Conservation (phyloP, 1,140 invertebrate species). For the Diprion similis region DNA sequence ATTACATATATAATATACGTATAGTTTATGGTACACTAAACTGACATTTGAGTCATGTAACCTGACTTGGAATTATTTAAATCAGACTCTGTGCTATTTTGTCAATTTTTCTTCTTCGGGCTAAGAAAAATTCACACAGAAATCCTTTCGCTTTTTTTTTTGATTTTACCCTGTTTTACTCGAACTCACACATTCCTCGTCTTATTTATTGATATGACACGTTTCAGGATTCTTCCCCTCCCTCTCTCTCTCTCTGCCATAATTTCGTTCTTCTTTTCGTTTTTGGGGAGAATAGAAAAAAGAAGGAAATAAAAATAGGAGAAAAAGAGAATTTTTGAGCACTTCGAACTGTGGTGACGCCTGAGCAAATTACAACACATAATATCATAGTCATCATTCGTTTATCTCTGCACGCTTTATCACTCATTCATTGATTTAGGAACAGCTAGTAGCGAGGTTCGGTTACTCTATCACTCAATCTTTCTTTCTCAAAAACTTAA, state of each 20-base stretch:
- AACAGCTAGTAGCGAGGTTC: slow-evolving; percentile 62
- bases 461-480: slow-evolving; percentile 62
- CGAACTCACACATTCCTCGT: too few relatives aligned
- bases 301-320: neutral
- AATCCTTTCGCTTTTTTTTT: too few relatives aligned
- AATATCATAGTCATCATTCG: slow-evolving; percentile 2
- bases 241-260: neutral
- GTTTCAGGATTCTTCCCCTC: too few relatives aligned
- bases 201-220: too few relatives aligned
- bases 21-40: too few relatives aligned
- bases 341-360: neutral
- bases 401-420: slow-evolving; percentile 34
- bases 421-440: slow-evolving; percentile 62
- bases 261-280: neutral
- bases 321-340: neutral
- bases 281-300: slow-evolving; percentile 13
- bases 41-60: too few relatives aligned
- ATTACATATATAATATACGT: too few relatives aligned
- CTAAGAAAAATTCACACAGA: too few relatives aligned
- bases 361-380: slow-evolving; percentile 2
- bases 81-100: too few relatives aligned
- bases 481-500: slow-evolving; percentile 48
- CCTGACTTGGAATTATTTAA: too few relatives aligned
- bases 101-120: too few relatives aligned
- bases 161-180: too few relatives aligned